These are phyloP conservation scores for Epinotia nisella DNA, from an alignment of 2,888 invertebrate species.

Conservation along the genomic window DNA sequence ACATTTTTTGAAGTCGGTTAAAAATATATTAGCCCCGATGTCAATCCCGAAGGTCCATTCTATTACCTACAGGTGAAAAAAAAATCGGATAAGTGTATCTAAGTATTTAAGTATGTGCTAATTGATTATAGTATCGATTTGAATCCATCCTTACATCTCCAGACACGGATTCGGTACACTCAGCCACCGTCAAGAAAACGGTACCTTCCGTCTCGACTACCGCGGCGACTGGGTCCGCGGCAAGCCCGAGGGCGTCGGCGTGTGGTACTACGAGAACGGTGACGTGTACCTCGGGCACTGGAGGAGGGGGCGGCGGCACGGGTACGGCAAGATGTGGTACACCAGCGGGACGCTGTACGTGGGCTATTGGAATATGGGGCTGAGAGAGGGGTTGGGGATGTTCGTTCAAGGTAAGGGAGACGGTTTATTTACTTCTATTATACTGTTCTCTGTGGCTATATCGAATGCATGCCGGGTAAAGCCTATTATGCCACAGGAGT, in stretches of 20 bases:
- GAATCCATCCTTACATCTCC: not conserved
- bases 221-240: slow-evolving; percentile 86
- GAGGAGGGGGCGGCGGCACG: slow-evolving; percentile 78
- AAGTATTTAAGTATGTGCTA: too few relatives aligned
- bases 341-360: slow-evolving; percentile 84
- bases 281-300: slow-evolving; percentile 86
- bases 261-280: slow-evolving; percentile 83
- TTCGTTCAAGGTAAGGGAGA: slow-evolving; percentile 79
- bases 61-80: too few relatives aligned
- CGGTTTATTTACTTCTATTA: too few relatives aligned
- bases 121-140: too few relatives aligned
- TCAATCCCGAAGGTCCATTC: too few relatives aligned
- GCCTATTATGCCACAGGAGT: too few relatives aligned
- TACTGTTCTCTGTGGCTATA: too few relatives aligned
- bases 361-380: slow-evolving; percentile 84
- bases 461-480: too few relatives aligned
- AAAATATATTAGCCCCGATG: too few relatives aligned
- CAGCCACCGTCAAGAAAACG: slow-evolving; percentile 68
- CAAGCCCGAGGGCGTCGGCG: slow-evolving; percentile 84
- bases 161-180: slow-evolving; percentile 86
- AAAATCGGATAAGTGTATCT: too few relatives aligned
- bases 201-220: slow-evolving; percentile 78
- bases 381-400: slow-evolving; percentile 82
- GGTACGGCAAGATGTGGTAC: slow-evolving; percentile 87
- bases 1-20: too few relatives aligned